Base-by-base conservation (phyloP, 2,888 invertebrate genomes). In the Conchocele bisecta region DNA sequence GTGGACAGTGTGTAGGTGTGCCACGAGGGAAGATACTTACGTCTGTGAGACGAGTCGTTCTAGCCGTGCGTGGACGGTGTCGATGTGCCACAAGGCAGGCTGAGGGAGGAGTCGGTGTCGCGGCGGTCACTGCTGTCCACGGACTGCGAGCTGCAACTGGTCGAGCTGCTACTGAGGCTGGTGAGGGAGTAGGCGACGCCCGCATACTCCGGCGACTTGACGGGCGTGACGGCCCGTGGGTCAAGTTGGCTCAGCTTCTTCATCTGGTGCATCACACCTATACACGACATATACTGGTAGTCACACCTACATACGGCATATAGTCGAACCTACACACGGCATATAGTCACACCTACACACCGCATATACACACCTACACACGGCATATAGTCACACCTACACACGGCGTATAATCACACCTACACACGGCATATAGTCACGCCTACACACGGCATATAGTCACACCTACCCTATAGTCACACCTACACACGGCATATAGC, bases 251-350 rank as follows among this genome's bases (percentile, higher is more conserved):
- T 90, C 74, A 96, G 91, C 84, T 94, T 94, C 87, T 93, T 92
- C 64, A 95, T 94, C 92, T 98, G 98, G 92, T 98, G 97, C 92
- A 98, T 94, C n/a, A 98, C 98, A 53, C 93, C 93, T 88, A 70
- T 7, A 75, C n/a, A n/a, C n/a, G n/a, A n/a, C n/a, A n/a, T n/a
- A n/a, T n/a, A n/a, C n/a, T n/a, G n/a, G n/a, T n/a, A n/a, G n/a
- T n/a, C n/a, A n/a, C n/a, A n/a, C n/a, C n/a, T n/a, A n/a, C n/a
- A n/a, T n/a, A n/a, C n/a, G n/a, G n/a, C n/a, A n/a, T n/a, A n/a
- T n/a, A n/a, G n/a, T n/a, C n/a, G n/a, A n/a, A n/a, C n/a, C n/a
- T n/a, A n/a, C n/a, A n/a, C n/a, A n/a, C n/a, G n/a, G n/a, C n/a
- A n/a, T n/a, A n/a, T n/a, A n/a, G n/a, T n/a, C n/a, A n/a, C n/a